Base-by-base conservation (phyloP, 2,797 vertebrate genomes). In the Fistularia tabacaria region DNA sequence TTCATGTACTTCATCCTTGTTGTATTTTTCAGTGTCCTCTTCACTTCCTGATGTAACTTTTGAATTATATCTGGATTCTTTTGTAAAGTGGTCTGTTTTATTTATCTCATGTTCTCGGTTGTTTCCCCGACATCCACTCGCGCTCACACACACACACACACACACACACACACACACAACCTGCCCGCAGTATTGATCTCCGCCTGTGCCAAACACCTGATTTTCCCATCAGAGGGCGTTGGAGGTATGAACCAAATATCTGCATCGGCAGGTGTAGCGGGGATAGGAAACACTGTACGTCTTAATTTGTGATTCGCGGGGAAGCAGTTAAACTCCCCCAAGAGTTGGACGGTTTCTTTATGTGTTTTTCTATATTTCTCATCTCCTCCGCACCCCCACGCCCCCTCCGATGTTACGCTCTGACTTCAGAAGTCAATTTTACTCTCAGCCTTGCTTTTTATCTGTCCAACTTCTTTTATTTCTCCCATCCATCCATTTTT, bases 381-480 rank as follows among this genome's bases (percentile, higher is more conserved):
- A 65, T 73, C 71, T 59, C 53, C 64, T 62, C 50, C 61, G 55
- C 65, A 54, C 74, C 69, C 71, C 59, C 51, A 25, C 40, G 70
- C 79, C 77, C 73, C 54, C 73, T 63, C 57, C 54, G 37, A 39
- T 84, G 70, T 73, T 78, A 55, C 44, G 46, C 59, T 78, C 62
- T 57, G 54, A 47, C 59, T 74, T 76, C 81, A 76, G 49, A 74
- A 78, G 73, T 83, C 82, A 82, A 67, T 85, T 84, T 85, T 74
- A 70, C 59, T 72, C 51, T 55, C 69, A 59, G 72, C 67, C 76
- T 83, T 79, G 71, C 59, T 73, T 81, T 84, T 76, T 79, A 80
- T 84, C 71, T 69, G 68, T 76, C 63, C 72, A 60, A 50, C 64
- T 56, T 60, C 47, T 84, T 85, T 79, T 66, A 77, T 83, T 77